Conservation (phyloP, 2,113 vertebrate species). For the Oxyura jamaicensis region DNA sequence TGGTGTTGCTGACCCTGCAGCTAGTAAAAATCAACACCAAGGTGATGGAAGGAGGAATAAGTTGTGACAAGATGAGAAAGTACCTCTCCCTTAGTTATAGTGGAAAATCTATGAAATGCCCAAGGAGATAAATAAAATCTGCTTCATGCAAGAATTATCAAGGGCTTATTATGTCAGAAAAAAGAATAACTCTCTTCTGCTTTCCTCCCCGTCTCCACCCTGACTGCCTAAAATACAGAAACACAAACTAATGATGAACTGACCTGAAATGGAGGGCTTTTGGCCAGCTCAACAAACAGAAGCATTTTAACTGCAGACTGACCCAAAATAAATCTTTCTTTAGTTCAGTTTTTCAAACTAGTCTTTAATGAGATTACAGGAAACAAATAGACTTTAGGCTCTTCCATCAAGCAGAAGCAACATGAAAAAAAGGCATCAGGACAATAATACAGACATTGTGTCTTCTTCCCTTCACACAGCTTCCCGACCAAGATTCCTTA, state of each 20-base stretch:
- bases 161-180: conserved; percentile 22
- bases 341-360: not conserved
- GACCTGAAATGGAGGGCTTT: not conserved
- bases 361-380: not conserved
- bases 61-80: conserved; percentile 66
- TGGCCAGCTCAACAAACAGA: not conserved
- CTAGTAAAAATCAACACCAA: conserved; percentile 50
- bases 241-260: not conserved
- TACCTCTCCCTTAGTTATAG: conserved; percentile 26
- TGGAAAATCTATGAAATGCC: conserved; percentile 63
- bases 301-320: not conserved
- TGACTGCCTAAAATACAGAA: not conserved
- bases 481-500: not conserved
- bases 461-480: not conserved
- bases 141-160: conserved; percentile 64
- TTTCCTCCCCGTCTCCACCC: not conserved
- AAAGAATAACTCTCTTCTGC: conserved; percentile 29
- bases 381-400: not conserved
- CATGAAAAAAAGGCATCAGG: not conserved
- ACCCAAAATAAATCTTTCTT: not conserved
- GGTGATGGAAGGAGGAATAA: conserved; percentile 28
- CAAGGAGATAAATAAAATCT: conserved; percentile 62
- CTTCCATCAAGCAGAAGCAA: not conserved
- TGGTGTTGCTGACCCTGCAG: conserved; percentile 25
- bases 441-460: not conserved